phyloP scores from a whole-genome alignment of 2,888 invertebrate genomes.

The Cryptops parisi region DNA sequence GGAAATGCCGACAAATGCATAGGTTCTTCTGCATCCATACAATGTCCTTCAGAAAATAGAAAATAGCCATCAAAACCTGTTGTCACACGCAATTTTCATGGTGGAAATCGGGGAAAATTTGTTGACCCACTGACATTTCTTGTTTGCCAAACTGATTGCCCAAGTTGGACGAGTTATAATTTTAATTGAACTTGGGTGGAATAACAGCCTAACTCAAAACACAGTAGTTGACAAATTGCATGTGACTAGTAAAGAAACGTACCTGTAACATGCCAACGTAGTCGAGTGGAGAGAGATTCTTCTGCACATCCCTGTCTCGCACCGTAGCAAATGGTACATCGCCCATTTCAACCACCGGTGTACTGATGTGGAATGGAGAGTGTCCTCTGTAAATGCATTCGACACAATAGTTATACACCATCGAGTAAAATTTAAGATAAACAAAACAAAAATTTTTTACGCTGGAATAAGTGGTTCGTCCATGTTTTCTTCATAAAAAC shows the following conservation, averaged over 20 bases:
- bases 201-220: too few species aligned
- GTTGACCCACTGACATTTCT: too few species aligned
- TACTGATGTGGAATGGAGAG: neutral
- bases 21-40: conserved; percentile 88
- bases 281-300: conserved; percentile 41
- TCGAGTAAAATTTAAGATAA: neutral
- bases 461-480: conserved; percentile 59
- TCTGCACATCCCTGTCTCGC: conserved; percentile 34
- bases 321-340: conserved; percentile 25
- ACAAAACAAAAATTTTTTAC: conserved; percentile 16
- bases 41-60: conserved; percentile 45
- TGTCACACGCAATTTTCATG: neutral
- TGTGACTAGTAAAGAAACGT: neutral
- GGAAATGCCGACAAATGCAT: conserved; percentile 83
- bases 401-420: too few species aligned
- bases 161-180: too few species aligned
- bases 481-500: conserved; percentile 65
- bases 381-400: neutral
- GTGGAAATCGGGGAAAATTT: too few species aligned
- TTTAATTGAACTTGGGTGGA: too few species aligned
- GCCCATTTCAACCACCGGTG: conserved; percentile 1
- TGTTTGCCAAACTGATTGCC: too few species aligned
- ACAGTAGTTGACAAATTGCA: too few species aligned
- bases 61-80: neutral
- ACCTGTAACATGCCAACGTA: conserved; percentile 60